phyloP scores from a whole-genome alignment of 2,797 vertebrate species.

The Channa striata region DNA sequence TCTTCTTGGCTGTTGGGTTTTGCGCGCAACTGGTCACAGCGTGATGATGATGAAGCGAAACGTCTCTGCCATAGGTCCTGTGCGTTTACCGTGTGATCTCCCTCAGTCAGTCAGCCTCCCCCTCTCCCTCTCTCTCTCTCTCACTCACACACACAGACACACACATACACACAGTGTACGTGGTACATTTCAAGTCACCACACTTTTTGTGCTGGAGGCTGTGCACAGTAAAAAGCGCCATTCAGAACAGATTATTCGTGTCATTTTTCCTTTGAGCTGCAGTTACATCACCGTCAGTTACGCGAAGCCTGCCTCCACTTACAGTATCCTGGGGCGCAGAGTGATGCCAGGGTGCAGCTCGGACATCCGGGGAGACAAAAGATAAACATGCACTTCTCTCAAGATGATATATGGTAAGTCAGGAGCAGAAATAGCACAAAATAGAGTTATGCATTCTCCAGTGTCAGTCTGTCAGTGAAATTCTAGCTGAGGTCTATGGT shows the following conservation, averaged over 20 bases:
- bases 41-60: constrained; percentile 56
- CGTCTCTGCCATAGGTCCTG: constrained; percentile 52
- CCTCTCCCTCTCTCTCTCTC: constrained; percentile 4
- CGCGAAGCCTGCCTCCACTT: constrained; percentile 16
- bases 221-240: constrained; percentile 44
- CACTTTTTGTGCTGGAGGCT: constrained; percentile 34
- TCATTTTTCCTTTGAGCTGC: constrained; percentile 15
- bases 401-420: neutral
- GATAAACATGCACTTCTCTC: neutral
- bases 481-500: neutral
- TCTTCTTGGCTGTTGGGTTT: constrained; percentile 27
- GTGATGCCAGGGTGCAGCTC: constrained; percentile 42
- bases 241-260: constrained; percentile 39
- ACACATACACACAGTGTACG: constrained; percentile 14
- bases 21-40: constrained; percentile 58
- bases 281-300: constrained; percentile 63
- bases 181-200: constrained; percentile 55
- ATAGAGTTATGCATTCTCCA: neutral
- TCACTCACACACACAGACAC: neutral
- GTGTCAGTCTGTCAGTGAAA: neutral
- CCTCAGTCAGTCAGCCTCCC: constrained; percentile 10
- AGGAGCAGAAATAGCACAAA: neutral
- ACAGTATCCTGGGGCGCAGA: constrained; percentile 41
- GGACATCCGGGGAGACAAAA: neutral
- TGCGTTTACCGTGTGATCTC: constrained; percentile 44